Conservation (phyloP, 2,113 vertebrate species). For the Dromas ardeola region DNA sequence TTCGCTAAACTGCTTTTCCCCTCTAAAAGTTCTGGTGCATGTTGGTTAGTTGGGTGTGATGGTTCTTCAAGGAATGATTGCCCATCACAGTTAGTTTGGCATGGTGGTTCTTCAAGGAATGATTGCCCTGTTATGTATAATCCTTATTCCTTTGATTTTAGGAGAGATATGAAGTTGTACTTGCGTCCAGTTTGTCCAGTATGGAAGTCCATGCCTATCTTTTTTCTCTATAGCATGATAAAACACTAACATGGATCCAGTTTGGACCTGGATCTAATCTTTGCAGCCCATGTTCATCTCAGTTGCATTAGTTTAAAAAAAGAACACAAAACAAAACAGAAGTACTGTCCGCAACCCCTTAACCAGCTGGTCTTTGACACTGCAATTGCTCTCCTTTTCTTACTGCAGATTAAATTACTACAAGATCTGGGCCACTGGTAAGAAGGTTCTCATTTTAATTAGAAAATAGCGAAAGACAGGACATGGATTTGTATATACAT, state of each 20-base stretch:
- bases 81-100: background rate
- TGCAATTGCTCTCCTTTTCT: background rate
- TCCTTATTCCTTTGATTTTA: background rate
- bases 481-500: background rate
- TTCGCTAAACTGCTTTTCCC: background rate
- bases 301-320: background rate
- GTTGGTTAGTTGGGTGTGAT: background rate
- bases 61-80: background rate
- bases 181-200: background rate
- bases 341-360: background rate
- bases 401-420: conserved; percentile 12
- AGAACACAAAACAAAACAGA: background rate
- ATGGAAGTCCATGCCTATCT: background rate
- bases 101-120: no score
- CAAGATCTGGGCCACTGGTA: background rate
- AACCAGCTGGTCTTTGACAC: background rate
- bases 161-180: background rate
- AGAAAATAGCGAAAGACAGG: background rate
- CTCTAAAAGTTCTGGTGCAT: background rate
- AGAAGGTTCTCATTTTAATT: background rate
- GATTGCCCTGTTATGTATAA: background rate
- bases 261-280: background rate
- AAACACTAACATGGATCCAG: background rate
- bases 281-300: background rate
- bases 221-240: background rate